These are phyloP conservation scores for Dendrolimus houi DNA, from an alignment of 2,888 invertebrate genomes.

Conservation along the genomic window DNA sequence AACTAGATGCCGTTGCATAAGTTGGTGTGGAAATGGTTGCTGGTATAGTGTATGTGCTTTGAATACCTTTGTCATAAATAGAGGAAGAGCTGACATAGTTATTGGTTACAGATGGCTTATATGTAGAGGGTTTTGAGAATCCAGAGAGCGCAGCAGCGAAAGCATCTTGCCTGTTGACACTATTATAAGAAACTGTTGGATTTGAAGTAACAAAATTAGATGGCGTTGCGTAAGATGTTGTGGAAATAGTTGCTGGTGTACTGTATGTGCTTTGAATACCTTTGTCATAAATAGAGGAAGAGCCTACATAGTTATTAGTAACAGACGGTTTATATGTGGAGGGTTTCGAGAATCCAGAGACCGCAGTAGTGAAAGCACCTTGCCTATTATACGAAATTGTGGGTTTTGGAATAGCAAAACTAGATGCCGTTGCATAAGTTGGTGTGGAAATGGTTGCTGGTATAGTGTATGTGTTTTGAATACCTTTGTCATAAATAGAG, in stretches of 20 bases:
- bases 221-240: background rate
- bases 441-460: background rate
- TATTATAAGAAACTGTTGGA: background rate
- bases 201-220: background rate
- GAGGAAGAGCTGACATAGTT: background rate
- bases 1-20: too few species aligned
- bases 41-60: background rate
- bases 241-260: background rate
- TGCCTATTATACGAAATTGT: background rate
- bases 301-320: background rate
- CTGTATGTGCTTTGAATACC: background rate
- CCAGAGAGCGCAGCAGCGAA: background rate
- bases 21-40: background rate
- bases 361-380: background rate
- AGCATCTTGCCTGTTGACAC: background rate
- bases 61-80: background rate
- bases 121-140: background rate
- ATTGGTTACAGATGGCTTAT: background rate
- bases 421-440: background rate
- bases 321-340: background rate
- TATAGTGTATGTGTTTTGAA: background rate
- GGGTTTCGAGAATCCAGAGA: background rate
- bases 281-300: background rate
- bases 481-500: background rate
- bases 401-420: background rate